Percentiles rank a stretch among this genome's conserved stretches.
phyloP scores from a whole-genome alignment of 2,113 vertebrate species.

The Daubentonia madagascariensis region DNA sequence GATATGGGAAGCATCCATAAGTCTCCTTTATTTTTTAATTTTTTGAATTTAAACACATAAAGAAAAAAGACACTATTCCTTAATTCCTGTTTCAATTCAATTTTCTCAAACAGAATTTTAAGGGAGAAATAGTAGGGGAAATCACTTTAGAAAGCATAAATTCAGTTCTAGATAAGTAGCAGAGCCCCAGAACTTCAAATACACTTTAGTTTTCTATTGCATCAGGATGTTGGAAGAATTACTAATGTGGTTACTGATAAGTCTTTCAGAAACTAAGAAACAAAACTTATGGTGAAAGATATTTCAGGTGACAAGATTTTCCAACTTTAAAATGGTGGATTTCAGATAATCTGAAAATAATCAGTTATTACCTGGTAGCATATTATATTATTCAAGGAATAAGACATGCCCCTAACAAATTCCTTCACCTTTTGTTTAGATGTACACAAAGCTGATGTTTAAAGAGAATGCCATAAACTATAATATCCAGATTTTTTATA shows the following conservation, averaged over 20 bases:
- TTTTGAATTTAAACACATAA: neutral
- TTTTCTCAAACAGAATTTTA: neutral
- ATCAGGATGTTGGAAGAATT: neutral
- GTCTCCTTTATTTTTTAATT: neutral
- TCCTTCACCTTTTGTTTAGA: neutral
- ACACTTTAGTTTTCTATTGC: neutral
- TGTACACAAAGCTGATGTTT: neutral
- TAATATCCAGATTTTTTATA: neutral
- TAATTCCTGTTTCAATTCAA: neutral
- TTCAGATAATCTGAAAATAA: neutral
- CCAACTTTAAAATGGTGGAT: neutral
- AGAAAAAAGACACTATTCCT: neutral
- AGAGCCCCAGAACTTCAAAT: neutral
- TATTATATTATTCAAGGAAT: neutral
- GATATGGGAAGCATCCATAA: neutral
- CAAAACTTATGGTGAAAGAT: neutral
- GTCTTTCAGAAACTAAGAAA: neutral
- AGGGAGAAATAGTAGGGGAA: neutral
- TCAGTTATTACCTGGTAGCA: neutral
- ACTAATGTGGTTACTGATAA: neutral
- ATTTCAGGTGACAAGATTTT: neutral
- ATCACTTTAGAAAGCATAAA: neutral
- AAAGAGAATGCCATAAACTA: neutral
- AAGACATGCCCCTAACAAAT: neutral
- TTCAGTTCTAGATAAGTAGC: rapidly evolving